These are phyloP conservation scores for Poeciliopsis infans DNA, from an alignment of 2,797 vertebrate genomes.

Conservation along the genomic window DNA sequence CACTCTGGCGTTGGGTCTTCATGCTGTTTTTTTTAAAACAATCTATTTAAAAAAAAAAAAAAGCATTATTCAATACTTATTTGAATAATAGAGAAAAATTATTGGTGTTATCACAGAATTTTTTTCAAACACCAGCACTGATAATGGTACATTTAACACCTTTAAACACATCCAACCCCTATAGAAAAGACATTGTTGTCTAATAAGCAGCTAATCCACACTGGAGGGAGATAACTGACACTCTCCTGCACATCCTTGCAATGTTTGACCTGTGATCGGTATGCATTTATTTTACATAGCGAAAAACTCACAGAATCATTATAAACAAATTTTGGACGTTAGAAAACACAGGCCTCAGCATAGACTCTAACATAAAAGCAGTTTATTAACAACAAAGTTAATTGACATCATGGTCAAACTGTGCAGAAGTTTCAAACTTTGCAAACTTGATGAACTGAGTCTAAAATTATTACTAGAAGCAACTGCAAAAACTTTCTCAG, in stretches of 20 bases:
- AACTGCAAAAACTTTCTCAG: slow-evolving; percentile 5
- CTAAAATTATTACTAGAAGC: slow-evolving; percentile 5
- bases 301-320: background rate
- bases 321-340: background rate
- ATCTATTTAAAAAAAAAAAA: too few relatives aligned
- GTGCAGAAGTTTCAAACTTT: background rate
- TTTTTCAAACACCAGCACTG: background rate
- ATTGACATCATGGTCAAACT: background rate
- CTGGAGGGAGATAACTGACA: background rate
- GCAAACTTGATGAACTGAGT: background rate
- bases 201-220: background rate
- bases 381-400: background rate
- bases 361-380: background rate
- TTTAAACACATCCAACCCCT: background rate
- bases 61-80: background rate
- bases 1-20: too few relatives aligned
- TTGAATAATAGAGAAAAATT: background rate
- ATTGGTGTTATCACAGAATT: background rate
- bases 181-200: background rate
- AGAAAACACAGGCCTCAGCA: background rate
- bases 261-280: slow-evolving; percentile 2
- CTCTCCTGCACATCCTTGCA: background rate
- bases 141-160: slow-evolving; percentile 7
- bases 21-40: too few relatives aligned
- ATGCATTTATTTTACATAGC: background rate